Conservation (phyloP, 1,140 invertebrate species). For the Scaptomyza graminum region DNA sequence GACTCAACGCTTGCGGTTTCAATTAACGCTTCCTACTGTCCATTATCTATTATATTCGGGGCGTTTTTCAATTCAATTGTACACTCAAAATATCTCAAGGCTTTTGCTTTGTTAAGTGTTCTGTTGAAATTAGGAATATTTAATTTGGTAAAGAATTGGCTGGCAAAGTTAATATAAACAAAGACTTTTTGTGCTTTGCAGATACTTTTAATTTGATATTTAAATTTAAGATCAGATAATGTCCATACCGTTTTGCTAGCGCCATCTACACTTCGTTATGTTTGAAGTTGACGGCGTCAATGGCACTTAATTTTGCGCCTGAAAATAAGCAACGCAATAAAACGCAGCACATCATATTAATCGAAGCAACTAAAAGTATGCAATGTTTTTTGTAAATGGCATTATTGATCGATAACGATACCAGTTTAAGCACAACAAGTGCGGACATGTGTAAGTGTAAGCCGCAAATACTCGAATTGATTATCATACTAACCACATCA, state of each 20-base stretch:
- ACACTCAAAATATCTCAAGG: conserved; percentile 64
- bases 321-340: conserved; percentile 10
- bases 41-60: conserved; percentile 68
- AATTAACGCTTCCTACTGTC: conserved; percentile 82
- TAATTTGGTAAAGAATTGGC: neutral
- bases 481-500: neutral
- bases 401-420: conserved; percentile 10
- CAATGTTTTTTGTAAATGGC: neutral
- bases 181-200: too few species aligned
- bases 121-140: neutral
- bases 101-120: conserved; percentile 32
- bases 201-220: neutral
- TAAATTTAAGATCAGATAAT: neutral
- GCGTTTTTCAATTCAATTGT: conserved; percentile 70
- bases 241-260: neutral
- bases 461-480: neutral
- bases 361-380: conserved; percentile 6
- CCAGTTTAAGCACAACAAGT: neutral
- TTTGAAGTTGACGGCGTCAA: neutral
- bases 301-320: neutral
- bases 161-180: too few species aligned
- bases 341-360: too few species aligned
- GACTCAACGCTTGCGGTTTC: conserved; percentile 71
- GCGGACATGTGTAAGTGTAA: conserved; percentile 8
- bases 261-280: conserved; percentile 19